Evolutionary conservation across 1,140 invertebrate genomes (phyloP).

Genomic region (Cataglyphis hispanica): DNA sequence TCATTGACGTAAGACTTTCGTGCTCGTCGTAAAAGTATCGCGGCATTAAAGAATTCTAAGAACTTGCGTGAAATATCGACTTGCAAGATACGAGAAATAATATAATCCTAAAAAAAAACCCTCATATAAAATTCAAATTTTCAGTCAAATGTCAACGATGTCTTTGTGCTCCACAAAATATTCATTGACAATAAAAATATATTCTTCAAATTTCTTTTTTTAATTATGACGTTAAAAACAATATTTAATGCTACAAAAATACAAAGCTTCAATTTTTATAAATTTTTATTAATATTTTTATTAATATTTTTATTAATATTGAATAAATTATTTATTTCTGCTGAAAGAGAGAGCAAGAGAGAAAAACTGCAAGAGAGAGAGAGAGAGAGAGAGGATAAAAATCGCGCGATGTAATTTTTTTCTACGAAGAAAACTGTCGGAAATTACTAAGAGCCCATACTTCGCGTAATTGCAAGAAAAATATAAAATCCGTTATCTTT

Average conservation of each 20-base stretch:
- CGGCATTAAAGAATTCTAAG: constrained; percentile 24
- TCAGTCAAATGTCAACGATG: background rate
- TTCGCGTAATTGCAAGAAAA: background rate
- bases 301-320: background rate
- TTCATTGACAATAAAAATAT: background rate
- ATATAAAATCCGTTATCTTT: background rate
- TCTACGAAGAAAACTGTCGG: background rate
- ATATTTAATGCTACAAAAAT: background rate
- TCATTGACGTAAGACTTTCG: constrained; percentile 40
- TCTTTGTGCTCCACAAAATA: background rate
- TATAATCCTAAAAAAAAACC: background rate
- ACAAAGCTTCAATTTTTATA: background rate
- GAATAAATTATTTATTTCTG: background rate
- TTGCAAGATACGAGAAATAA: background rate
- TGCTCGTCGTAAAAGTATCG: constrained; percentile 55
- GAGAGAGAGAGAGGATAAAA: background rate
- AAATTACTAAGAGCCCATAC: background rate
- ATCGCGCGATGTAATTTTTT: background rate
- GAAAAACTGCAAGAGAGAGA: too few relatives aligned
- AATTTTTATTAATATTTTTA: background rate
- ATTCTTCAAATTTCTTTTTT: background rate
- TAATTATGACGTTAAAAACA: background rate
- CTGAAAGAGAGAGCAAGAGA: too few relatives aligned
- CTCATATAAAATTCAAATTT: background rate
- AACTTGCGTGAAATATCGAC: constrained; percentile 26